A percentile compares a stretch with the other conserved stretches of the same genome.
These are phyloP conservation scores for Parazoanthus darwini DNA, from an alignment of 92 coral and sea anemone genomes.

Conservation along the genomic window DNA sequence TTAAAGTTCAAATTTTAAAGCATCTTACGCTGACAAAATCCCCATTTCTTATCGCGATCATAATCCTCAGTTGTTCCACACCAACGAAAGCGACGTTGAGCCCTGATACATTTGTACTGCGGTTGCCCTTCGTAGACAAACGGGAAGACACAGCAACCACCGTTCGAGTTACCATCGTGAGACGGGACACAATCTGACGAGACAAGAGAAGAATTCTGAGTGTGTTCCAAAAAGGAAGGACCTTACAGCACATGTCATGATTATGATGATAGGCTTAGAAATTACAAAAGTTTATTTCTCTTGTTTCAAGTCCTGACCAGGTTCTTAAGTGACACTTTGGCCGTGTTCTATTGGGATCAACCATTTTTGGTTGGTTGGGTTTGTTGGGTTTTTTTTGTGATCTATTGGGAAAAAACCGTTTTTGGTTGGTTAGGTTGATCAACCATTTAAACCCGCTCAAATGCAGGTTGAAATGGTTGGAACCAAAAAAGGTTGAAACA, in stretches of 20 bases:
- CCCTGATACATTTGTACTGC: slow-evolving; percentile 84
- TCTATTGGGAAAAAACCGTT: too few relatives aligned
- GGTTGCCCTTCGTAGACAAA: slow-evolving; percentile 72
- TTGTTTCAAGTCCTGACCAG: too few relatives aligned
- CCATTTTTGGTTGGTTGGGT: too few relatives aligned
- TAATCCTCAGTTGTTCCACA: slow-evolving; percentile 79
- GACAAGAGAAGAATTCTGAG: neutral
- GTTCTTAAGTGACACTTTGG: too few relatives aligned
- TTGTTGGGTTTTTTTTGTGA: too few relatives aligned
- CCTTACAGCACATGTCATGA: neutral
- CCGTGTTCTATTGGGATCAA: too few relatives aligned
- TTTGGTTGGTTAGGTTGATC: too few relatives aligned
- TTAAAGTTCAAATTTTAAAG: neutral
- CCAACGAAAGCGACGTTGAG: slow-evolving; percentile 83
- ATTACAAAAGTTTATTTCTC: too few relatives aligned
- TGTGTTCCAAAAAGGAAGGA: neutral
- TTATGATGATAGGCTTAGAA: too few relatives aligned
- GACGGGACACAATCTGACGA: slow-evolving; percentile 87
- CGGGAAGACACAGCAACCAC: slow-evolving; percentile 88
- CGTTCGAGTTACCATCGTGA: slow-evolving; percentile 91
- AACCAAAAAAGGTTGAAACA: too few relatives aligned
- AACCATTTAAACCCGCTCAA: too few relatives aligned
- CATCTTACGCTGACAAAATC: slow-evolving; percentile 87
- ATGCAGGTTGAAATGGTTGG: too few relatives aligned
- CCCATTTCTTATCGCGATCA: slow-evolving; percentile 93